phyloP scores from a whole-genome alignment of 1,140 invertebrate species.

The Littorina saxatilis region DNA sequence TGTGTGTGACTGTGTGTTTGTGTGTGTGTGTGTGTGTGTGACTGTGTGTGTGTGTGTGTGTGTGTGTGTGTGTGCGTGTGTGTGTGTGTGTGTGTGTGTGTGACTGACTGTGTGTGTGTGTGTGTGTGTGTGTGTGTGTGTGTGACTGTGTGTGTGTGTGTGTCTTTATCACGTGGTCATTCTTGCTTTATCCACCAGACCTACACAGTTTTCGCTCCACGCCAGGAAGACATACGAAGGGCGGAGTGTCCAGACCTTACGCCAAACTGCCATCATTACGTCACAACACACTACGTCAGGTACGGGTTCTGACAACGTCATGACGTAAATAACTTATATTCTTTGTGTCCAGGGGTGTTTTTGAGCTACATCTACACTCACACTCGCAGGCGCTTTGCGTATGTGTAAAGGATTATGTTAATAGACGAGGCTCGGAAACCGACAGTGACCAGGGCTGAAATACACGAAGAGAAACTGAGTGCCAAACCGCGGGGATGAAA shows the following conservation, averaged over 20 bases:
- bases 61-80: background rate
- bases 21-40: too few species aligned
- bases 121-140: constrained; percentile 26
- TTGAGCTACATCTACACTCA: too few species aligned
- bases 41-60: background rate
- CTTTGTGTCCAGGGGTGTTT: background rate
- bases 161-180: background rate
- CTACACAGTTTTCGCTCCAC: background rate
- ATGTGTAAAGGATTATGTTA: background rate
- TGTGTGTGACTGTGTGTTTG: too few species aligned
- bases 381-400: background rate
- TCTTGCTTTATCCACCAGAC: constrained; percentile 26
- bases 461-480: too few species aligned
- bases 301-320: background rate
- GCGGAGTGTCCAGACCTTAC: constrained; percentile 10
- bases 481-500: too few species aligned
- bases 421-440: too few species aligned
- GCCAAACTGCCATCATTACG: constrained; percentile 27
- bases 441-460: too few species aligned
- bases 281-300: constrained; percentile 19
- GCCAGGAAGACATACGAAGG: background rate
- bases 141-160: constrained; percentile 12
- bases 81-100: background rate
- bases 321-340: too few species aligned
- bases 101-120: constrained; percentile 13